Evolutionary conservation across 2,797 vertebrate species (phyloP).

Genomic region (Tragelaphus oryx): DNA sequence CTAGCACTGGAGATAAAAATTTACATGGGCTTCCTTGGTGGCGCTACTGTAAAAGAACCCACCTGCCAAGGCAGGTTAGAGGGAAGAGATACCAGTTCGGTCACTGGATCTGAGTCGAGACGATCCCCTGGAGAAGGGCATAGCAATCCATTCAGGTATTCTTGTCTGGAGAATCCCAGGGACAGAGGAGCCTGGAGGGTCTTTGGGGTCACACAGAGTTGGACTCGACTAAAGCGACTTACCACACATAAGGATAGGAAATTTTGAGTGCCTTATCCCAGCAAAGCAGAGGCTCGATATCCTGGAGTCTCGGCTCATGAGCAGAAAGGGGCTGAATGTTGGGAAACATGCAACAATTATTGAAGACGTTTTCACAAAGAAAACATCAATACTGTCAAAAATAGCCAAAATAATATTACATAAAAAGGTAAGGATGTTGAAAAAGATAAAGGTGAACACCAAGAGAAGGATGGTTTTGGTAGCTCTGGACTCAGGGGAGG

Average conservation of each 20-base stretch:
- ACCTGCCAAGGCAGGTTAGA: background rate
- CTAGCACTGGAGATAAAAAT: background rate
- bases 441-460: background rate
- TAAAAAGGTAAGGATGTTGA: background rate
- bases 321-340: background rate
- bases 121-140: background rate
- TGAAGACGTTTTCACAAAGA: background rate
- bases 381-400: too few relatives aligned
- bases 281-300: background rate
- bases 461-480: background rate
- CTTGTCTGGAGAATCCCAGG: background rate
- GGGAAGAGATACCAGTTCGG: background rate
- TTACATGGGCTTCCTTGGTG: background rate
- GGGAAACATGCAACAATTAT: background rate
- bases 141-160: background rate
- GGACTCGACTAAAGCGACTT: background rate
- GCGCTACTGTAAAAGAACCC: background rate
- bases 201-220: background rate
- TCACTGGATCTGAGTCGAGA: background rate
- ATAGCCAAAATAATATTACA: rapidly evolving
- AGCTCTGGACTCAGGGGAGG: background rate
- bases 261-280: background rate
- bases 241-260: background rate
- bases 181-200: background rate
- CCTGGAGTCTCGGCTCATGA: background rate